phyloP scores from a whole-genome alignment of 2,888 invertebrate species.

The Drosophila helvetica region DNA sequence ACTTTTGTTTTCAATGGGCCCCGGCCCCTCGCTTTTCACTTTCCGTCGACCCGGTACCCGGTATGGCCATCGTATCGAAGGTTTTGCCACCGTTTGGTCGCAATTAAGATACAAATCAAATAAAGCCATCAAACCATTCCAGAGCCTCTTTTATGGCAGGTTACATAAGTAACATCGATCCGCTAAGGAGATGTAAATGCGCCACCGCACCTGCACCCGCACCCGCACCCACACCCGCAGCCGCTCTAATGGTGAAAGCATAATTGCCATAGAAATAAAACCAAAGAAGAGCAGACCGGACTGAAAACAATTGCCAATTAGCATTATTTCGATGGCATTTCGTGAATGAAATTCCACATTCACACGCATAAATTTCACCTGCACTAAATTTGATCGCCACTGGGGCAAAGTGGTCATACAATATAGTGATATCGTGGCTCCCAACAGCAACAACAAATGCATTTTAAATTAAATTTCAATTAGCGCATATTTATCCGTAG shows the following conservation, averaged over 20 bases:
- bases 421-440: slow-evolving; percentile 30
- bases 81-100: slow-evolving; percentile 25
- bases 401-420: slow-evolving; percentile 27
- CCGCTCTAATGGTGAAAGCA: slow-evolving; percentile 49
- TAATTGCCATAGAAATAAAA: slow-evolving; percentile 21
- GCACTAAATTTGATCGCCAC: slow-evolving; percentile 62
- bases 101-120: slow-evolving; percentile 43
- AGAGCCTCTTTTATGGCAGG: slow-evolving; percentile 18
- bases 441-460: slow-evolving; percentile 28
- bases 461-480: slow-evolving; percentile 58
- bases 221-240: no score
- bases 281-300: slow-evolving; percentile 8
- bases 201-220: neutral
- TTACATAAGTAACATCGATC: slow-evolving; percentile 30
- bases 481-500: slow-evolving; percentile 26
- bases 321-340: slow-evolving; percentile 45
- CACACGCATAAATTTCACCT: slow-evolving; percentile 73
- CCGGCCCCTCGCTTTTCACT: slow-evolving; percentile 62
- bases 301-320: slow-evolving; percentile 54
- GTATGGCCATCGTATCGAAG: slow-evolving; percentile 9
- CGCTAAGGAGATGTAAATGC: neutral
- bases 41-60: slow-evolving; percentile 42
- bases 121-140: slow-evolving; percentile 15
- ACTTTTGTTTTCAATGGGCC: slow-evolving; percentile 59
- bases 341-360: slow-evolving; percentile 68